Evolutionary conservation across 1,140 invertebrate genomes (phyloP).

Genomic region (Drosophila pseudoobscura): DNA sequence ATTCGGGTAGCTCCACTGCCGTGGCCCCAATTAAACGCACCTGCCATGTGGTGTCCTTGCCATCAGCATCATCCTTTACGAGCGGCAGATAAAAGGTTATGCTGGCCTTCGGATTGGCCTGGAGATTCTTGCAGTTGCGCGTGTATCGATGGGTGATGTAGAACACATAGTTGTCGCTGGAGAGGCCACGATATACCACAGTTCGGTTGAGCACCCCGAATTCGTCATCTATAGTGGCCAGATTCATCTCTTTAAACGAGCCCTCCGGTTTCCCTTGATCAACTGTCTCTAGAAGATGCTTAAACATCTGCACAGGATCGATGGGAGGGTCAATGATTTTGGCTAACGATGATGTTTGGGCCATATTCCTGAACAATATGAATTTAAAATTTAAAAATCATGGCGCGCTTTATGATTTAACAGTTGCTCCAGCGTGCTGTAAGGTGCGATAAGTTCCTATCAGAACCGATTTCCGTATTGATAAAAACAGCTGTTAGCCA

Average conservation of each 20-base stretch:
- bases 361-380: slow-evolving; percentile 25
- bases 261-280: background rate
- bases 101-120: slow-evolving; percentile 55
- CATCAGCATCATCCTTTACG: slow-evolving; percentile 4
- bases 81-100: slow-evolving; percentile 56
- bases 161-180: slow-evolving; percentile 47
- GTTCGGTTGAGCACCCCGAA: slow-evolving; percentile 71
- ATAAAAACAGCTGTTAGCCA: too few species aligned
- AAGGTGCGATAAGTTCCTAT: background rate
- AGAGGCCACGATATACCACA: slow-evolving; percentile 67
- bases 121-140: slow-evolving; percentile 64
- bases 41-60: slow-evolving; percentile 49
- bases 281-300: slow-evolving; percentile 37
- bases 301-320: slow-evolving; percentile 59
- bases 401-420: background rate
- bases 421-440: background rate
- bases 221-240: slow-evolving; percentile 70
- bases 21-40: slow-evolving; percentile 65
- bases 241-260: slow-evolving; percentile 52
- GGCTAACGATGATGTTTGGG: slow-evolving; percentile 43
- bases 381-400: background rate
- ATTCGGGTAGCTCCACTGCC: slow-evolving; percentile 57
- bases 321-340: slow-evolving; percentile 44
- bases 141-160: slow-evolving; percentile 75
- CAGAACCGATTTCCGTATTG: too few species aligned